These are phyloP conservation scores for Smutsia temminckii DNA, from an alignment of 2,797 vertebrate genomes.

Conservation along the genomic window DNA sequence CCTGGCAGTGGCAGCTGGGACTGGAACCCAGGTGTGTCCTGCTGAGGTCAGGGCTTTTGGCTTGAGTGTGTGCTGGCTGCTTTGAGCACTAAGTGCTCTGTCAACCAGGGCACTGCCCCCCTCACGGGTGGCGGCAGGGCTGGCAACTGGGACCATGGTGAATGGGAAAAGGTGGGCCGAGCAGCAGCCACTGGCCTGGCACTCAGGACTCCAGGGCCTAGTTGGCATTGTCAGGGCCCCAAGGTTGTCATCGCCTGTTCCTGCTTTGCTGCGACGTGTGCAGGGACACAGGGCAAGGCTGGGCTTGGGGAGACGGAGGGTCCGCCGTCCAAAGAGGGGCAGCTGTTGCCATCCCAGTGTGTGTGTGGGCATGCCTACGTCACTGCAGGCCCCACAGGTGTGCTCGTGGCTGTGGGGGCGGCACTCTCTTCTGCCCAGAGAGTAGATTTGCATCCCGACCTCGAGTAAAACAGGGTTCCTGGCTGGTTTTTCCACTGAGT, in stretches of 20 bases:
- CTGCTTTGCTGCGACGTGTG: background rate
- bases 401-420: background rate
- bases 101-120: background rate
- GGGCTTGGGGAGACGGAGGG: background rate
- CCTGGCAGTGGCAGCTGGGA: background rate
- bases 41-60: background rate
- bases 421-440: background rate
- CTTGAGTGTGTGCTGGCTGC: rapidly evolving
- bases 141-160: background rate
- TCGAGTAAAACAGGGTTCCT: background rate
- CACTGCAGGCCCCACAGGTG: background rate
- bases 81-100: background rate
- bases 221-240: background rate
- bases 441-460: slow-evolving; percentile 14
- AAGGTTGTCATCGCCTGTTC: background rate
- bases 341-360: background rate
- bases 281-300: background rate
- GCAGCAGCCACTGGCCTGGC: background rate
- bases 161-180: background rate
- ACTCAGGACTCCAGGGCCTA: background rate
- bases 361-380: no score
- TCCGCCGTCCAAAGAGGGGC: background rate
- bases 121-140: background rate
- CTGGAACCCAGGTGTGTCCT: background rate
- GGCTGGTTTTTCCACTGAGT: background rate